A percentile compares a stretch with the other conserved stretches of the same genome.
phyloP scores from a whole-genome alignment of 2,888 invertebrate species.

The Tipula lateralis region DNA sequence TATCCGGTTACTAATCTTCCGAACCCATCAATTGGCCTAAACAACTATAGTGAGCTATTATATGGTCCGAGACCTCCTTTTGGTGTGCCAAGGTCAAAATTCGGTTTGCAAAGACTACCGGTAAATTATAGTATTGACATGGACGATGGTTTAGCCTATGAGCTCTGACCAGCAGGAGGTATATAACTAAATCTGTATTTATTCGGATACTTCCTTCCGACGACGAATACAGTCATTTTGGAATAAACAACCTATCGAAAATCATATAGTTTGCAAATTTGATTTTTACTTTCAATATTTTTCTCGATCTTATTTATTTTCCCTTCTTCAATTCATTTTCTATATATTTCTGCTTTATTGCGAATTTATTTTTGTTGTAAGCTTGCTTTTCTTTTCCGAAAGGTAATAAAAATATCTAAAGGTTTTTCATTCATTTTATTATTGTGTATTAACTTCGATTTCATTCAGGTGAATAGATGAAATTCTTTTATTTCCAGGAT shows the following conservation, averaged over 20 bases:
- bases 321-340: neutral
- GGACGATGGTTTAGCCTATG: no score
- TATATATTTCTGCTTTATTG: neutral
- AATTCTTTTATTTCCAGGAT: neutral
- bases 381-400: neutral
- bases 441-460: neutral
- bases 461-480: neutral
- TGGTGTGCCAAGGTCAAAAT: no score
- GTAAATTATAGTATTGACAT: no score
- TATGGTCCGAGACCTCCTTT: no score
- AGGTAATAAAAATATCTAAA: conserved; percentile 6
- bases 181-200: no score
- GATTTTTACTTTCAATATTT: conserved; percentile 5
- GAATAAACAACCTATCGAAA: neutral
- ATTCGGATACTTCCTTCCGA: neutral
- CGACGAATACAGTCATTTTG: neutral
- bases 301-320: neutral
- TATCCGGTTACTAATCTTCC: no score
- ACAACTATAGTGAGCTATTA: no score
- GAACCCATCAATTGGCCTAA: no score
- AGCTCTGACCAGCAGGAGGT: no score
- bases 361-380: neutral
- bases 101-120: no score
- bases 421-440: neutral
- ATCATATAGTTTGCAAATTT: conserved; percentile 11